Conservation (phyloP, 2,113 vertebrate species). For the Toxotes jaculatrix region DNA sequence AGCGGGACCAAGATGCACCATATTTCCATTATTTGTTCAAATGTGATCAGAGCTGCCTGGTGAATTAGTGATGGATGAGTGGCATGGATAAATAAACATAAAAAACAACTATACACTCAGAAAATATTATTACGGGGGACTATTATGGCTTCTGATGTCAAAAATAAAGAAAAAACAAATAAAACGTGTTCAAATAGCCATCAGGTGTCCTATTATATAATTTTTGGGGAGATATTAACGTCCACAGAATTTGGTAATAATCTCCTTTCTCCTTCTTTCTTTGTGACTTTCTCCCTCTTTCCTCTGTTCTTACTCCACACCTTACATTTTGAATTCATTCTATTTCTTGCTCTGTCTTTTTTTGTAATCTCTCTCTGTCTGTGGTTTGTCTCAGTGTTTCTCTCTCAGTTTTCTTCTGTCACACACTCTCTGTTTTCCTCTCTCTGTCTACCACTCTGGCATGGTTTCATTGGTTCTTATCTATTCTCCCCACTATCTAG, state of each 20-base stretch:
- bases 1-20: not conserved
- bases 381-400: conserved; percentile 55
- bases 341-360: conserved; percentile 15
- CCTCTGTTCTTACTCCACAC: conserved; percentile 14
- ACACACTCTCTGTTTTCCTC: conserved; percentile 25
- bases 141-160: conserved; percentile 16
- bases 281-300: conserved; percentile 2
- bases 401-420: conserved; percentile 38
- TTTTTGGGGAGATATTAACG: conserved; percentile 38
- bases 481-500: conserved; percentile 85
- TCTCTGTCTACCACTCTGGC: conserved; percentile 65
- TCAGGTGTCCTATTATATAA: conserved; percentile 41
- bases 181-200: conserved; percentile 41
- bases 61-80: conserved; percentile 27
- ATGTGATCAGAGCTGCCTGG: conserved; percentile 31
- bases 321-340: conserved; percentile 26
- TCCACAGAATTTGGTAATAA: conserved; percentile 45
- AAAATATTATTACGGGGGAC: not conserved
- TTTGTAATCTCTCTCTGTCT: conserved; percentile 26
- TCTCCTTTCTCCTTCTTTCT: conserved; percentile 39
- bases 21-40: conserved; percentile 9
- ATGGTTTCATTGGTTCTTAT: conserved; percentile 79
- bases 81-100: conserved; percentile 23
- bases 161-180: conserved; percentile 34
- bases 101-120: not conserved